Percentiles rank a stretch among this genome's conserved stretches.
Evolutionary conservation across 2,113 vertebrate species (phyloP).

Genomic region (Salvator merianae): DNA sequence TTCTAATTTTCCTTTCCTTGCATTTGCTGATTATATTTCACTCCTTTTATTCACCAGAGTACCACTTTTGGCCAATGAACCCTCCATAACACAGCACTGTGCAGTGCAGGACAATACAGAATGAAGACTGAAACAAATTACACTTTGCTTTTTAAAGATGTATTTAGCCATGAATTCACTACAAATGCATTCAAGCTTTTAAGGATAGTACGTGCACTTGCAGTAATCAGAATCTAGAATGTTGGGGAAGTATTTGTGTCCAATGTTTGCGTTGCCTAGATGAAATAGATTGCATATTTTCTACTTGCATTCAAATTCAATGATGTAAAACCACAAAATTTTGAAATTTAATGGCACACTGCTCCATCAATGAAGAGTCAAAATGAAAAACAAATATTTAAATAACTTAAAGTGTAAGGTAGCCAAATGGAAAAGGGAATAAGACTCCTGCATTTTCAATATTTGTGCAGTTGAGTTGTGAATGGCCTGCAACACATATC

Average conservation of each 20-base stretch:
- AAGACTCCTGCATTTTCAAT: no score
- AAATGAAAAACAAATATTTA: background rate
- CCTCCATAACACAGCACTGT: background rate
- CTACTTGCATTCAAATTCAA: background rate
- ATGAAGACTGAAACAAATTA: background rate
- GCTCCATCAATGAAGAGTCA: conserved; percentile 36
- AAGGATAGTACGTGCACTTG: background rate
- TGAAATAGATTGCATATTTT: background rate
- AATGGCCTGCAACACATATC: no score
- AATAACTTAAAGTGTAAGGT: background rate
- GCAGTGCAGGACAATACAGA: background rate
- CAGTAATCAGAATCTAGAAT: background rate
- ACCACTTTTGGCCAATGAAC: background rate
- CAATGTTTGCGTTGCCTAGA: background rate
- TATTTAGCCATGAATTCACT: background rate
- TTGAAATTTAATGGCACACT: background rate
- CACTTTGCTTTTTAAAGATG: background rate
- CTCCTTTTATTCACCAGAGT: background rate
- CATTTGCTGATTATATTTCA: background rate
- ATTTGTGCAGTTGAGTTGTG: no score
- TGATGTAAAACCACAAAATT: background rate
- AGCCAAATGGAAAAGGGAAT: no score
- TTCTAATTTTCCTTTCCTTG: background rate
- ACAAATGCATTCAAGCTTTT: background rate
- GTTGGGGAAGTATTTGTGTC: background rate